Evolutionary conservation across 2,888 invertebrate genomes (phyloP).

Genomic region (Tridacna crocea): DNA sequence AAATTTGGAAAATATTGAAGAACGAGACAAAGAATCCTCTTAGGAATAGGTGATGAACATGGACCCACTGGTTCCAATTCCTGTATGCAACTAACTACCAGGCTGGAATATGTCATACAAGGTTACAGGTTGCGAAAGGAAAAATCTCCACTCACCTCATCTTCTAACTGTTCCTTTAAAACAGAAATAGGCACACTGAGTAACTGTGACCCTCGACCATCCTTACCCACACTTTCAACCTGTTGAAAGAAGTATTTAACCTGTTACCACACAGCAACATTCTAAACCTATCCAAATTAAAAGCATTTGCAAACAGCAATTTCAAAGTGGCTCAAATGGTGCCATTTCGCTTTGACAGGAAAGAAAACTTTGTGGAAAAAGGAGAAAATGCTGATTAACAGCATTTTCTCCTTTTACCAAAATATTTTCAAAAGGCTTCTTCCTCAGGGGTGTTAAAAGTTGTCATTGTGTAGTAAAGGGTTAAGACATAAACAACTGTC

Average conservation of each 20-base stretch:
- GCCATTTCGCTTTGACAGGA: too few relatives aligned
- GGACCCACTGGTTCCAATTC: not conserved
- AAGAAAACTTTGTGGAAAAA: too few relatives aligned
- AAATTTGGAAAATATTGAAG: too few relatives aligned
- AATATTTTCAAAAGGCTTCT: not conserved
- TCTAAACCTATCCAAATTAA: too few relatives aligned
- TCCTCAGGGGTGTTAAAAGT: not conserved
- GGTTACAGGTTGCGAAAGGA: not conserved
- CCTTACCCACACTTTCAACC: conserved; percentile 61
- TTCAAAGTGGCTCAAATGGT: too few relatives aligned
- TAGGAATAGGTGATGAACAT: too few relatives aligned
- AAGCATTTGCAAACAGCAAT: too few relatives aligned
- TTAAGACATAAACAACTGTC: too few relatives aligned
- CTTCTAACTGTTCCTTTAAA: conserved; percentile 74
- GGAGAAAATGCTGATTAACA: too few relatives aligned
- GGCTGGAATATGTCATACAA: not conserved
- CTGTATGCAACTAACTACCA: not conserved
- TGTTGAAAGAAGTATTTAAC: conserved; percentile 14
- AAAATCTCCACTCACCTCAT: conserved; percentile 68
- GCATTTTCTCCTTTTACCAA: too few relatives aligned
- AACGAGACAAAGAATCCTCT: too few relatives aligned
- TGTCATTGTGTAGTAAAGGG: not conserved
- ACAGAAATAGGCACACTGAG: conserved; percentile 70
- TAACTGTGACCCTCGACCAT: conserved; percentile 63
- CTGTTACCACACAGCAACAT: too few relatives aligned